Percentiles rank a stretch among this genome's conserved stretches.
Evolutionary conservation across 2,113 vertebrate species (phyloP).

Genomic region (Psophia crepitans): DNA sequence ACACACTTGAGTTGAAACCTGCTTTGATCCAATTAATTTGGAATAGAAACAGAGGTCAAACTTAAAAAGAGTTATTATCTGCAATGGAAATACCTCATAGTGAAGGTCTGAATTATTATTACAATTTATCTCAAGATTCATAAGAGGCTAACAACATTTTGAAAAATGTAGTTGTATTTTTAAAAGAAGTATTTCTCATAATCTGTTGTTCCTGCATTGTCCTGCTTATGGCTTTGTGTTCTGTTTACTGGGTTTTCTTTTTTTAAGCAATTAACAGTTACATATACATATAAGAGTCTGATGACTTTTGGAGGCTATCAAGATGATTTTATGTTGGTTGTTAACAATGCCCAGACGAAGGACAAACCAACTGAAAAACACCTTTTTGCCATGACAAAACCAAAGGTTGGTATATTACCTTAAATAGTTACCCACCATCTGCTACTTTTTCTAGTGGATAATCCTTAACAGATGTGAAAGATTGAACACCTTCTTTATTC

Average conservation of each 20-base stretch:
- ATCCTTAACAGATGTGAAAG: neutral
- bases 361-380: slow-evolving; percentile 88
- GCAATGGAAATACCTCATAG: neutral
- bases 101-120: neutral
- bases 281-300: slow-evolving; percentile 84
- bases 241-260: slow-evolving; percentile 17
- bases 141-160: neutral
- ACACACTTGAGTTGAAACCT: neutral
- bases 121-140: neutral
- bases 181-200: neutral
- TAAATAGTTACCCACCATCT: neutral
- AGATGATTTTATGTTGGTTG: slow-evolving; percentile 94
- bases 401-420: slow-evolving; percentile 82
- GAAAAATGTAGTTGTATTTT: neutral
- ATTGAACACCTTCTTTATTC: slow-evolving; percentile 29
- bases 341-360: slow-evolving; percentile 77
- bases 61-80: neutral
- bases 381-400: slow-evolving; percentile 87
- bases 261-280: slow-evolving; percentile 83
- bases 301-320: slow-evolving; percentile 93
- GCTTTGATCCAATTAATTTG: neutral
- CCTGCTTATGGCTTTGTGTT: slow-evolving; percentile 9
- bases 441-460: neutral
- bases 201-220: neutral
- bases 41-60: neutral